These are phyloP conservation scores for Norana najaformis DNA, from an alignment of 2,888 invertebrate genomes.

Conservation along the genomic window DNA sequence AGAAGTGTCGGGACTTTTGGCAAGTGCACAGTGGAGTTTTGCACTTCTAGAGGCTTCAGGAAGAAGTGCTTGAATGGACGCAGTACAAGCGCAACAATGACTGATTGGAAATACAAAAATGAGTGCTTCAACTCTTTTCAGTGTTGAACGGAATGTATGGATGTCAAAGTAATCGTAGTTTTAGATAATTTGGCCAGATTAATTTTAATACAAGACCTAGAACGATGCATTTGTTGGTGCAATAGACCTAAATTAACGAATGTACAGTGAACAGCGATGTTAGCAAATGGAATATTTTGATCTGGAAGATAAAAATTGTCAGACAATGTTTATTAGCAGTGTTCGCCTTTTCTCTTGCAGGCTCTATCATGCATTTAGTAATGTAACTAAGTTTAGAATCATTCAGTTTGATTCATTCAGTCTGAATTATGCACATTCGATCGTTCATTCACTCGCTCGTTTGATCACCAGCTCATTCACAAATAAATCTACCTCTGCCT, in stretches of 20 bases:
- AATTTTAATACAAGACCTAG: background rate
- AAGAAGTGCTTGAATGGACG: background rate
- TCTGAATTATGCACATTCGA: background rate
- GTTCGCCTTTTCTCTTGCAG: background rate
- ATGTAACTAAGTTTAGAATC: background rate
- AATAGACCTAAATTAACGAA: too few relatives aligned
- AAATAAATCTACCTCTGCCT: too few relatives aligned
- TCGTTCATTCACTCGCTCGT: background rate
- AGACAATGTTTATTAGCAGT: background rate
- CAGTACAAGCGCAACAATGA: background rate
- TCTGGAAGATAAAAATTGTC: background rate
- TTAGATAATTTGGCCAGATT: background rate
- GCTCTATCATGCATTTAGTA: background rate
- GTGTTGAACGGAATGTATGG: background rate
- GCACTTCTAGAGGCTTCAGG: background rate
- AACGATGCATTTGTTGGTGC: background rate
- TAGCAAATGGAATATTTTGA: background rate
- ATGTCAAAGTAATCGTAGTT: background rate
- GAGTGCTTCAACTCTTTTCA: too few relatives aligned
- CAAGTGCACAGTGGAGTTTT: too few relatives aligned
- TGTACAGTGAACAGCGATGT: too few relatives aligned
- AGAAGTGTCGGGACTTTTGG: background rate
- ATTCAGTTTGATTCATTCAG: background rate
- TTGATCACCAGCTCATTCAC: background rate
- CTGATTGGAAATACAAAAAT: too few relatives aligned